These are phyloP conservation scores for Apocrypta bakeri DNA, from an alignment of 1,140 invertebrate species.

Conservation along the genomic window DNA sequence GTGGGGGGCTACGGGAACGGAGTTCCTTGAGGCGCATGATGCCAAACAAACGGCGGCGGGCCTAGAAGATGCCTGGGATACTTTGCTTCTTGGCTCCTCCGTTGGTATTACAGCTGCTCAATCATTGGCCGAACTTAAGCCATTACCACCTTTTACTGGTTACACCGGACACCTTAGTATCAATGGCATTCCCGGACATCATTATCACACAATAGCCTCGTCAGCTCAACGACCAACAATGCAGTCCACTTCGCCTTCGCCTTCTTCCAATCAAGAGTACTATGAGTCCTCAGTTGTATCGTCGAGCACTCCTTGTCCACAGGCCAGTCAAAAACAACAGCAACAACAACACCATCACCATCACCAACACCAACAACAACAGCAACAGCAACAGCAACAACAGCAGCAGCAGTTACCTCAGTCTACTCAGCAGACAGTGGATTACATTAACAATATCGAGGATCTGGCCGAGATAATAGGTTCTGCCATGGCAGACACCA, in stretches of 20 bases:
- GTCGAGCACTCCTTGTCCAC: slow-evolving; percentile 70
- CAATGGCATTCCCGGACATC: slow-evolving; percentile 89
- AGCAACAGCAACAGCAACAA: slow-evolving; percentile 60
- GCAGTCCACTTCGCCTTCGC: slow-evolving; percentile 68
- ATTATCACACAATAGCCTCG: slow-evolving; percentile 86
- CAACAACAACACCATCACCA: slow-evolving; percentile 65
- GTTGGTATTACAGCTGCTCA: slow-evolving; percentile 67
- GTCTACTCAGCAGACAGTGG: slow-evolving; percentile 62
- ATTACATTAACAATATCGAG: slow-evolving; percentile 49
- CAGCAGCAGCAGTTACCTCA: slow-evolving; percentile 68
- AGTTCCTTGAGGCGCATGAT: slow-evolving; percentile 68
- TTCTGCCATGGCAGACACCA: slow-evolving; percentile 91
- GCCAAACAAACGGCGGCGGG: slow-evolving; percentile 71
- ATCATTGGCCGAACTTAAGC: slow-evolving; percentile 86
- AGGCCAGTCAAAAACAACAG: slow-evolving; percentile 54
- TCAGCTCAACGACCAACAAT: slow-evolving; percentile 67
- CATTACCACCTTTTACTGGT: slow-evolving; percentile 88
- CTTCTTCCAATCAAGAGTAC: slow-evolving; percentile 70
- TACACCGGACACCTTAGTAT: slow-evolving; percentile 88
- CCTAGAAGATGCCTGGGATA: slow-evolving; percentile 72
- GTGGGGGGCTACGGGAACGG: slow-evolving; percentile 75
- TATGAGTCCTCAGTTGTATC: slow-evolving; percentile 70
- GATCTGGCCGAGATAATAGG: slow-evolving; percentile 92
- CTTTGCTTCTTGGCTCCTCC: slow-evolving; percentile 70
- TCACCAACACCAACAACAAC: slow-evolving; percentile 62